Percentiles rank a stretch among this genome's conserved stretches.
Conservation (phyloP, 2,113 vertebrate genomes). For the Motacilla alba region DNA sequence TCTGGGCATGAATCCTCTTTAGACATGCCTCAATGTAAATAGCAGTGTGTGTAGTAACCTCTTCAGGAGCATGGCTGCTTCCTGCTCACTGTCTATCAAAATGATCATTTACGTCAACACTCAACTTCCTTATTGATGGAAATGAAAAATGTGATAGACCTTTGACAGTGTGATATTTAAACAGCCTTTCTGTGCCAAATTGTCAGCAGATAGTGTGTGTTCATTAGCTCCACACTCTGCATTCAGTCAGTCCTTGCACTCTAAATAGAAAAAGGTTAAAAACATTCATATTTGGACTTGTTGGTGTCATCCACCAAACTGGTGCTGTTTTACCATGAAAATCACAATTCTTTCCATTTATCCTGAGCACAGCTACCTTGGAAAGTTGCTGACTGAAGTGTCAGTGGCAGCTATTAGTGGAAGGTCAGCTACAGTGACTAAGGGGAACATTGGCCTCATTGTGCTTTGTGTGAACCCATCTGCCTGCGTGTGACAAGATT, state of each 20-base stretch:
- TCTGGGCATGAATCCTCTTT: background rate
- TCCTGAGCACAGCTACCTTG: background rate
- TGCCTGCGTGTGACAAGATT: background rate
- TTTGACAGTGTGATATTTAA: background rate
- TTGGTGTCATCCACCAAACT: background rate
- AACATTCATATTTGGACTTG: background rate
- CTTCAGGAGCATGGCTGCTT: background rate
- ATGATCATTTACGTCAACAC: background rate
- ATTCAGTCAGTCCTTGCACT: background rate
- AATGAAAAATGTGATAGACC: background rate
- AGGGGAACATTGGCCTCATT: background rate
- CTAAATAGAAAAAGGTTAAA: conserved; percentile 37
- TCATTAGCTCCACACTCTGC: background rate
- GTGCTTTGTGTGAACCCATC: background rate
- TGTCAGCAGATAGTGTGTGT: background rate
- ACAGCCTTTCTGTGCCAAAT: background rate
- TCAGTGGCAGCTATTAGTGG: background rate
- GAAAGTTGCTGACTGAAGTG: background rate
- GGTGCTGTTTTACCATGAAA: background rate
- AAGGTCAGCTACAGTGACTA: background rate
- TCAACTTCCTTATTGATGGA: background rate
- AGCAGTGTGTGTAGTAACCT: background rate
- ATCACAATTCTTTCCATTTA: background rate
- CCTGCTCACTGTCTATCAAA: background rate
- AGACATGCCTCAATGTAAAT: background rate